phyloP scores from a whole-genome alignment of 2,797 vertebrate species.

The Sparidentex hasta region DNA sequence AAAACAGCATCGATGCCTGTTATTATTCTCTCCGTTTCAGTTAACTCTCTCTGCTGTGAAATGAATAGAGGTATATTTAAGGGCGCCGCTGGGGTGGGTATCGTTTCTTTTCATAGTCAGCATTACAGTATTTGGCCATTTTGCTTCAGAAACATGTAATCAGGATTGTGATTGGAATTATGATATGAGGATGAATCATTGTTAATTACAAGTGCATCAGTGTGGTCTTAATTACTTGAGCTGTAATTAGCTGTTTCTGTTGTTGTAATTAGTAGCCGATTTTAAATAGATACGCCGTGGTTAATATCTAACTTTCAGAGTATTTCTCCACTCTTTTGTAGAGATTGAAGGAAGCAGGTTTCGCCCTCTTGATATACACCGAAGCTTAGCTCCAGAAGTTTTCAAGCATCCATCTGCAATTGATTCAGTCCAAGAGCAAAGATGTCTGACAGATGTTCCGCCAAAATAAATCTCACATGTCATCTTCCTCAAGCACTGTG shows the following conservation, averaged over 20 bases:
- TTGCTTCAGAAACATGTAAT: neutral
- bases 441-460: constrained; percentile 14
- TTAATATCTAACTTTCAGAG: neutral
- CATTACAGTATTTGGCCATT: neutral
- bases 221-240: constrained; percentile 6
- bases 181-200: neutral
- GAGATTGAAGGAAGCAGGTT: constrained; percentile 9
- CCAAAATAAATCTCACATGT: constrained; percentile 1
- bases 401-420: constrained; percentile 32
- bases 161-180: neutral
- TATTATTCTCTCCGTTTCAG: neutral
- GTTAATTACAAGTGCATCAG: constrained; percentile 9
- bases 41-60: neutral
- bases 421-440: constrained; percentile 26
- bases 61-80: neutral
- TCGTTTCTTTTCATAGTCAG: neutral
- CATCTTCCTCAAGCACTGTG: neutral
- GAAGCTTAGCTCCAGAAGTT: constrained; percentile 13
- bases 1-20: constrained; percentile 1
- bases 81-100: neutral
- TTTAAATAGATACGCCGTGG: neutral
- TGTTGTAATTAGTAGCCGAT: neutral
- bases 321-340: neutral
- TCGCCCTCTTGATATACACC: constrained; percentile 1
- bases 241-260: constrained; percentile 1